Base-by-base conservation (phyloP, 2,888 invertebrate genomes). In the Carterocephalus palaemon region DNA sequence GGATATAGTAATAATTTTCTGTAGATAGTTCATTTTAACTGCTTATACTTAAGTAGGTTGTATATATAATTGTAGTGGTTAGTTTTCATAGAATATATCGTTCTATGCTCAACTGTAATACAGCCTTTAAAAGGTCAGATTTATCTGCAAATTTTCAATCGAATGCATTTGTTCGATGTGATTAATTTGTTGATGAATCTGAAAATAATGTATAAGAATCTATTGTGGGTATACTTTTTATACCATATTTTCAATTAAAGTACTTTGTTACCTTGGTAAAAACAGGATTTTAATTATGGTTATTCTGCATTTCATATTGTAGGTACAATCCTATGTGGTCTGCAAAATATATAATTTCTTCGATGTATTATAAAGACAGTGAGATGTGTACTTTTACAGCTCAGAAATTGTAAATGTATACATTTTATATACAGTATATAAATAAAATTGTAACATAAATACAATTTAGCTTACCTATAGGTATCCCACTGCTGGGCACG, bases 1-100 rank as follows among this genome's bases (percentile, higher is more conserved):
- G 13, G n/a, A 6, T 24, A 10, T 42, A 32, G 52, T 48, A 47
- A 41, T 48, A 46, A 36, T 49, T 51, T 51, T 48, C 42, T 49
- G 16, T 48, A 39, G 41, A 45, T 16, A 8, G n/a, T n/a, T 33
- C 10, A 29, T 29, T 29, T 29, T 16, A 8, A 16, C n/a, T n/a
- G n/a, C n/a, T n/a, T n/a, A n/a, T n/a, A n/a, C n/a, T n/a, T n/a
- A n/a, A 37, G 37, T 26, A 37, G 7, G 22, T 23, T 36, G 12
- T 39, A 42, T 43, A 17, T 40, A 42, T 34, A 34, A 19, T 15
- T 9, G 22, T 38, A 42, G 29, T 38, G 4, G 22, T 38, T 36
- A 28, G 31, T 33, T 38, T 20, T 15, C 8, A 12, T 28, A 23
- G 10, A 17, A 8, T 33, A 42, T 22, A 32, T 34, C 8, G 33